Conservation (phyloP, 2,113 vertebrate genomes). For the Syngnathus typhle region DNA sequence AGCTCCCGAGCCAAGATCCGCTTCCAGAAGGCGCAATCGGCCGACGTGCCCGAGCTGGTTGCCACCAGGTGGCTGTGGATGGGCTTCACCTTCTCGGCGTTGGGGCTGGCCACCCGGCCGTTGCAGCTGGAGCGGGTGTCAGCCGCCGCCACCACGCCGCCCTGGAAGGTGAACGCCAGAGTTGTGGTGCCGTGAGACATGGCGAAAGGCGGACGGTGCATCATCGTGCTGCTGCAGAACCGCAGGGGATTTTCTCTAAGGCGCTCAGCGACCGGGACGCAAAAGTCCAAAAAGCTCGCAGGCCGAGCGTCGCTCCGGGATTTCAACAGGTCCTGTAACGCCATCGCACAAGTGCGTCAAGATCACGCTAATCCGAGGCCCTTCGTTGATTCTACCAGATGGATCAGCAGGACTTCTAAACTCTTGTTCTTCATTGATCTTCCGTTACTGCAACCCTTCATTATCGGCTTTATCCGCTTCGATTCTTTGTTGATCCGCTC, state of each 20-base stretch:
- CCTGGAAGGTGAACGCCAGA: slow-evolving; percentile 77
- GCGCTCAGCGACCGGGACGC: slow-evolving; percentile 55
- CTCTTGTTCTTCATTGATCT: not conserved
- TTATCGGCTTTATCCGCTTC: not conserved
- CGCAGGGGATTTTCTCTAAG: slow-evolving; percentile 56
- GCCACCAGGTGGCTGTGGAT: slow-evolving; percentile 80
- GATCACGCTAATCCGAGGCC: not conserved
- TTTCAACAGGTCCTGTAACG: slow-evolving; percentile 69
- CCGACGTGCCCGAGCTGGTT: slow-evolving; percentile 81
- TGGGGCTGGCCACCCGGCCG: slow-evolving; percentile 71
- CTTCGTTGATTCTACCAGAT: no score
- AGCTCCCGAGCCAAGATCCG: slow-evolving; percentile 75
- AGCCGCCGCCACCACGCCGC: slow-evolving; percentile 77
- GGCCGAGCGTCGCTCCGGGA: slow-evolving; percentile 36
- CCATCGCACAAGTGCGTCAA: slow-evolving; percentile 60
- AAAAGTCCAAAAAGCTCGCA: slow-evolving; percentile 49
- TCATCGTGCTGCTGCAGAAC: not conserved
- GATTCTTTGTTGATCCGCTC: not conserved
- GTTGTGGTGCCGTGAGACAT: slow-evolving; percentile 82
- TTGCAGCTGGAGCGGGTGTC: slow-evolving; percentile 82
- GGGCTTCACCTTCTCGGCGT: slow-evolving; percentile 76
- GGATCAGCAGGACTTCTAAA: no score
- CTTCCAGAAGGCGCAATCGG: slow-evolving; percentile 78
- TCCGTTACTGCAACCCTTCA: not conserved
- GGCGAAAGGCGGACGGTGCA: slow-evolving; percentile 61